Conservation (phyloP, 2,888 invertebrate species). For the Himalopsyche anomala region DNA sequence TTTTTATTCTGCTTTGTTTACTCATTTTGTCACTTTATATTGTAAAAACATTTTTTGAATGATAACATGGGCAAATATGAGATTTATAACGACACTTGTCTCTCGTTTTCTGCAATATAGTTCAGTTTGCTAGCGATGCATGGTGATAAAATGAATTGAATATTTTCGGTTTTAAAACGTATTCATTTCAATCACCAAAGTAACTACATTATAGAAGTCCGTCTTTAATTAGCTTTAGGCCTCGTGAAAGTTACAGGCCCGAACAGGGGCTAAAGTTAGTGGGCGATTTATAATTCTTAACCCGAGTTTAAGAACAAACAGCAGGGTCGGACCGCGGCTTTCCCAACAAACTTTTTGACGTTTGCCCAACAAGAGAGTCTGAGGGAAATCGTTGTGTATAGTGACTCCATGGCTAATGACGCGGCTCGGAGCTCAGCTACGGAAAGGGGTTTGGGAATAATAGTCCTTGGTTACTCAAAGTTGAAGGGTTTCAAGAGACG, state of each 20-base stretch:
- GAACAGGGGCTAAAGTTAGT: conserved; percentile 47
- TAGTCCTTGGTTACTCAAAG: conserved; percentile 28
- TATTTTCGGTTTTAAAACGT: too few species aligned
- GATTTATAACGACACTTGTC: too few species aligned
- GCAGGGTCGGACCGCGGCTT: conserved; percentile 42
- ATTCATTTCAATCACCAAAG: neutral
- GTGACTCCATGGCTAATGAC: conserved; percentile 38
- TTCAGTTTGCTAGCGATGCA: neutral
- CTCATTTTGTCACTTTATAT: too few species aligned
- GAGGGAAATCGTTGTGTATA: conserved; percentile 27
- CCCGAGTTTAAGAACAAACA: conserved; percentile 59
- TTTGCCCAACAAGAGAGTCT: conserved; percentile 37
- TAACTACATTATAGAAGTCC: neutral
- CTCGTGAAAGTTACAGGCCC: conserved; percentile 38
- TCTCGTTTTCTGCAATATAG: too few species aligned
- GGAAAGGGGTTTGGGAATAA: conserved; percentile 36
- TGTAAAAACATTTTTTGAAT: too few species aligned
- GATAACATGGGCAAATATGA: too few species aligned
- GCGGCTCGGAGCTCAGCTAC: conserved; percentile 1
- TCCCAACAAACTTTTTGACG: conserved; percentile 43
- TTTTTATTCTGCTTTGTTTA: too few species aligned
- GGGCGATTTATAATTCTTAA: conserved; percentile 61
- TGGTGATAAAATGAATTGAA: neutral
- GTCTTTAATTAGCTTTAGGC: conserved; percentile 11
- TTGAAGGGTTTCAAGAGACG: conserved; percentile 9